phyloP scores from a whole-genome alignment of 2,113 vertebrate species.

The Ia io region DNA sequence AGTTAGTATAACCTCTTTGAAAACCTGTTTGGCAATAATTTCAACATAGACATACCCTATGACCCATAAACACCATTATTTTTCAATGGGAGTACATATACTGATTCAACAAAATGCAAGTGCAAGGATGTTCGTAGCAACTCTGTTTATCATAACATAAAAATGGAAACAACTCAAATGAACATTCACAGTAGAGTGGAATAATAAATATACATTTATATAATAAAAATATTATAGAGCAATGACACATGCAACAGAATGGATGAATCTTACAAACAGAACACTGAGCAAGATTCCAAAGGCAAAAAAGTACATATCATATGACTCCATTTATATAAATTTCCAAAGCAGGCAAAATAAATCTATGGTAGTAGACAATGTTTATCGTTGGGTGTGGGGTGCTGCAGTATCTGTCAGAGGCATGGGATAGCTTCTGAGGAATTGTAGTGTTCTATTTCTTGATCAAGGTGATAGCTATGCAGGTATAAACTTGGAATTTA shows the following conservation, averaged over 20 bases:
- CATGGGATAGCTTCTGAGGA: not conserved
- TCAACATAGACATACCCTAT: not conserved
- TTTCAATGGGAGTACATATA: not conserved
- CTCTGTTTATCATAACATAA: not conserved
- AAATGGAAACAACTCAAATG: not conserved
- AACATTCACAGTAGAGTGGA: not conserved
- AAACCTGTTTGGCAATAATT: not conserved
- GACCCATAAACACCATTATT: not conserved
- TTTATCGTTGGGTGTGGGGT: not conserved
- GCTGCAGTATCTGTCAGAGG: not conserved
- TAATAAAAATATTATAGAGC: not conserved
- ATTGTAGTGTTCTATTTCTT: not conserved
- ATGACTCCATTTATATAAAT: not conserved
- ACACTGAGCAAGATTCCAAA: not conserved
- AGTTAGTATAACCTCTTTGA: not conserved
- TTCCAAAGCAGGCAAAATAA: not conserved
- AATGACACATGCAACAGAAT: not conserved
- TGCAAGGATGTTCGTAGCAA: not conserved
- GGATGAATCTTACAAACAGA: not conserved
- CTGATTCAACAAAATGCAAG: not conserved
- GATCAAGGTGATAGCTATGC: not conserved
- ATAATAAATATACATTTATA: not conserved
- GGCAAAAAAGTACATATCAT: not conserved
- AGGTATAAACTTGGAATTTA: not conserved
- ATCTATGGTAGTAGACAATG: not conserved